A percentile compares a stretch with the other conserved stretches of the same genome.
Evolutionary conservation across 1,140 invertebrate species (phyloP).

Genomic region (Orchestia grillus): DNA sequence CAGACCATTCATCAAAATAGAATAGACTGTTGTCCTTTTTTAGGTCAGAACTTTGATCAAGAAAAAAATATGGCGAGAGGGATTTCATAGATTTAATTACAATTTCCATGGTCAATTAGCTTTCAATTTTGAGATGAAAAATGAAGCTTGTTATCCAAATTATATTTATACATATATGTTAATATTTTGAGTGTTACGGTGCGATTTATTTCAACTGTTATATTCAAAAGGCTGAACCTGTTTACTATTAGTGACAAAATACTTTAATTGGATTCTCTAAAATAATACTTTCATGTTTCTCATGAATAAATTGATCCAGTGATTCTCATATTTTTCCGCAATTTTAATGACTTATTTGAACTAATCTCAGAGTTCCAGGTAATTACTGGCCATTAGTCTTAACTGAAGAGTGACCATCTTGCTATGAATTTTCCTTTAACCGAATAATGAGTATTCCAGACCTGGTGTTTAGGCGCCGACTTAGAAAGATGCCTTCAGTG

Average conservation of each 20-base stretch:
- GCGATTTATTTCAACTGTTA: neutral
- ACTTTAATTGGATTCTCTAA: neutral
- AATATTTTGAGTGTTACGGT: neutral
- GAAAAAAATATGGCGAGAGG: neutral
- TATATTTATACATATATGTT: neutral
- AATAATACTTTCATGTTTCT: neutral
- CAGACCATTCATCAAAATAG: no score
- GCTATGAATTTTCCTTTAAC: slow-evolving; percentile 17
- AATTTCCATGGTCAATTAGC: neutral
- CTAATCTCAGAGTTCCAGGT: neutral
- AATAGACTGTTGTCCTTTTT: no score
- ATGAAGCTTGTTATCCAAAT: neutral
- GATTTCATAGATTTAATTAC: neutral
- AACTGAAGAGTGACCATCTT: slow-evolving; percentile 35
- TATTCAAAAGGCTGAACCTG: neutral
- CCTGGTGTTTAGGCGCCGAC: neutral
- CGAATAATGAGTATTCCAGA: slow-evolving; percentile 18
- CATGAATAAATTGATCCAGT: neutral
- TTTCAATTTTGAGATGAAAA: neutral
- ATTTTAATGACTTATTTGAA: slow-evolving; percentile 19
- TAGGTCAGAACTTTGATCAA: neutral
- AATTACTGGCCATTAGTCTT: slow-evolving; percentile 4
- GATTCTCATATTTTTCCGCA: neutral
- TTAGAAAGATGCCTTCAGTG: slow-evolving; percentile 30
- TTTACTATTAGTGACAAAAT: neutral